phyloP scores from a whole-genome alignment of 2,797 vertebrate genomes.

The Clarias pachynema region DNA sequence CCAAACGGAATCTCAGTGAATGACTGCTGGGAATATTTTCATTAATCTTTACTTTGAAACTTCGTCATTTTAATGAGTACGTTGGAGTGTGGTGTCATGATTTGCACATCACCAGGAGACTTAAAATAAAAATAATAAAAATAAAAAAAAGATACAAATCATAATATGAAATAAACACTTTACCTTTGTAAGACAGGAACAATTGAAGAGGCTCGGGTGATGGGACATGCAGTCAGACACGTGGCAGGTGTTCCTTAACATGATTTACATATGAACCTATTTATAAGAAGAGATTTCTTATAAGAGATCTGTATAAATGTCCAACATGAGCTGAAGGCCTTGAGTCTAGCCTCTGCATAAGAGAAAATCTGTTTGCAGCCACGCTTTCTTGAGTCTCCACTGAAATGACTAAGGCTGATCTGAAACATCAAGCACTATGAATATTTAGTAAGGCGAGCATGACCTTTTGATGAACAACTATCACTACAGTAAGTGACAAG shows the following conservation, averaged over 20 bases:
- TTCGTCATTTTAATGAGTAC: conserved; percentile 9
- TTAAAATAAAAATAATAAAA: background rate
- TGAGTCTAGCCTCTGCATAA: background rate
- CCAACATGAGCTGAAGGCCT: background rate
- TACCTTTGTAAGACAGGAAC: background rate
- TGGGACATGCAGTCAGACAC: background rate
- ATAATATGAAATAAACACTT: background rate
- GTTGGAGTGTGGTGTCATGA: background rate
- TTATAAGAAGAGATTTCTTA: conserved; percentile 2
- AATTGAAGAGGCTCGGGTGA: background rate
- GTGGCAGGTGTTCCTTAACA: conserved; percentile 11
- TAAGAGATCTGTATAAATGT: conserved; percentile 12
- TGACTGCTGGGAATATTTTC: background rate
- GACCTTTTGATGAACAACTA: conserved; percentile 66
- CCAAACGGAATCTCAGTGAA: background rate
- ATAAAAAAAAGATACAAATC: background rate
- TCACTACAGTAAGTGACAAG: conserved; percentile 64
- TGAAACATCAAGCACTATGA: conserved; percentile 67
- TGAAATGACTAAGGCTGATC: conserved; percentile 62
- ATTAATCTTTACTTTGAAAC: conserved; percentile 31
- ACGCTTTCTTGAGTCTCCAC: conserved; percentile 16
- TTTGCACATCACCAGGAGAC: conserved; percentile 20
- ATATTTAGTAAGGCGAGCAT: conserved; percentile 66
- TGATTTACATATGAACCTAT: conserved; percentile 11
- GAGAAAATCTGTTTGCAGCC: background rate